phyloP scores from a whole-genome alignment of 23 tunicate genomes.

The Phallusia fumigata region DNA sequence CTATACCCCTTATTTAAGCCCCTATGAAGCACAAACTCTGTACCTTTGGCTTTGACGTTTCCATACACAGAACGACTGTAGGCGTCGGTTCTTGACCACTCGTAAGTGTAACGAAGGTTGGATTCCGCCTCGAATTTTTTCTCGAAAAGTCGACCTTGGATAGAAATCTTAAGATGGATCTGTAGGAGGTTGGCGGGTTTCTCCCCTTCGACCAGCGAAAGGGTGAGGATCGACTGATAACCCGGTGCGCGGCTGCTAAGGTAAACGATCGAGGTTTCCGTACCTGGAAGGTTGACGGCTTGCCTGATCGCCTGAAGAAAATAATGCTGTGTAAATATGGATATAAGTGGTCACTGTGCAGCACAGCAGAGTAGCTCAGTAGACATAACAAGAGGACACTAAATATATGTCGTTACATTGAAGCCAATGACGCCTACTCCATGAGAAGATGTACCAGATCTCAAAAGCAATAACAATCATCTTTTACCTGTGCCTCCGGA shows the following conservation, averaged over 20 bases:
- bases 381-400: too few relatives aligned
- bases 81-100: conserved; percentile 70
- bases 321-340: neutral
- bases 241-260: conserved; percentile 76
- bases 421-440: too few relatives aligned
- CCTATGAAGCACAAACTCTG: neutral
- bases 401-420: too few relatives aligned
- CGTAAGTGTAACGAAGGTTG: conserved; percentile 58
- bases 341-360: too few relatives aligned
- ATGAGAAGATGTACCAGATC: too few relatives aligned
- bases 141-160: conserved; percentile 56
- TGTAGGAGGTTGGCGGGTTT: conserved; percentile 46
- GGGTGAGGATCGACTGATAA: conserved; percentile 39
- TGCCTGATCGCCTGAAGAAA: conserved; percentile 75
- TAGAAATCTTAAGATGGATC: conserved; percentile 37
- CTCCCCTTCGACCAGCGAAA: conserved; percentile 54
- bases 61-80: conserved; percentile 86
- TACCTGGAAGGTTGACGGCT: conserved; percentile 54
- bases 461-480: too few relatives aligned
- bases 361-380: too few relatives aligned
- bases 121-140: conserved; percentile 76
- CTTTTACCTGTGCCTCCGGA: conserved; percentile 76
- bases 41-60: conserved; percentile 65
- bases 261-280: conserved; percentile 74
- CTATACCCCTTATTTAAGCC: neutral